These are phyloP conservation scores for Apteryx owenii DNA, from an alignment of 2,113 vertebrate species.

Conservation along the genomic window DNA sequence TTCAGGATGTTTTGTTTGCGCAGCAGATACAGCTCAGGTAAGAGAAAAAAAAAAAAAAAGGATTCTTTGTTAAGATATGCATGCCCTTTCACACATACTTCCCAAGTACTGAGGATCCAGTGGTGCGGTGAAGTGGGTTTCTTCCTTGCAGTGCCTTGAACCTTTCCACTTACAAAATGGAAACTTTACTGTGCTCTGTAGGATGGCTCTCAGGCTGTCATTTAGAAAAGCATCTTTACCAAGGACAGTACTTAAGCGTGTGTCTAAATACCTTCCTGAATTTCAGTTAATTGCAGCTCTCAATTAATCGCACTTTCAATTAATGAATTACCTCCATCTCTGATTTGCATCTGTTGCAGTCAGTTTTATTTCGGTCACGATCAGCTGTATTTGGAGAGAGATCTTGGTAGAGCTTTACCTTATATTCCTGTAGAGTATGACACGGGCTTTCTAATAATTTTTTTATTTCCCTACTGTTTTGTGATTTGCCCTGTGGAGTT, in stretches of 20 bases:
- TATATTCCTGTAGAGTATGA: background rate
- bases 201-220: background rate
- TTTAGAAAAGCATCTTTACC: background rate
- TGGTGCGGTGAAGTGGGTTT: accelerated
- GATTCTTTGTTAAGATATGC: accelerated
- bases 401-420: background rate
- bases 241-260: background rate
- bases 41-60: background rate
- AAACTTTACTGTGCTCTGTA: accelerated
- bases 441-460: background rate
- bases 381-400: background rate
- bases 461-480: background rate
- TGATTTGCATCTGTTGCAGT: background rate
- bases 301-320: background rate
- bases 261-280: background rate
- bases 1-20: conserved; percentile 94
- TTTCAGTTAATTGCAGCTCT: background rate
- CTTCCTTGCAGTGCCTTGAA: accelerated
- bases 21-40: conserved; percentile 92
- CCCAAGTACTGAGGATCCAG: accelerated
- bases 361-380: background rate
- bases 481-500: background rate
- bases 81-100: accelerated
- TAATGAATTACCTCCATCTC: conserved; percentile 1
- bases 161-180: accelerated